A percentile compares a stretch with the other conserved stretches of the same genome.
phyloP scores from a whole-genome alignment of 2,113 vertebrate genomes.

The Pao palembangensis region DNA sequence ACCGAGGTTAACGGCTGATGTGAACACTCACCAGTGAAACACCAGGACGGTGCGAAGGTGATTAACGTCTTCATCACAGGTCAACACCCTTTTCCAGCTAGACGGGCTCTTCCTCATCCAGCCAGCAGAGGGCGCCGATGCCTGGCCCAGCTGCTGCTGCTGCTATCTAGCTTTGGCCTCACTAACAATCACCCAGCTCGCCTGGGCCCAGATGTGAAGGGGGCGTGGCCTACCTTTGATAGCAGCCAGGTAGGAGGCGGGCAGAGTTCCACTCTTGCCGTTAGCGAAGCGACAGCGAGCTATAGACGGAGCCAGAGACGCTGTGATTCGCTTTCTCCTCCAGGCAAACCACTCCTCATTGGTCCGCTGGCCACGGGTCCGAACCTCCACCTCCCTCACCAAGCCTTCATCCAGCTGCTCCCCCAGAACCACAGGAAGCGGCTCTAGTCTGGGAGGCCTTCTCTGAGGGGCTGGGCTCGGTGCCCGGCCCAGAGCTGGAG shows the following conservation, averaged over 20 bases:
- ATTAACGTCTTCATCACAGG: too few relatives aligned
- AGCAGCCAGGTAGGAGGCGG: conserved; percentile 69
- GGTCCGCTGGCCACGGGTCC: conserved; percentile 76
- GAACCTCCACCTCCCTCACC: conserved; percentile 68
- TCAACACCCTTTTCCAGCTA: too few relatives aligned
- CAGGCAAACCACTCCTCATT: conserved; percentile 77
- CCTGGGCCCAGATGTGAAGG: not conserved
- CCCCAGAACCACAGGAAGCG: conserved; percentile 14
- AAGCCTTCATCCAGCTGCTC: conserved; percentile 17
- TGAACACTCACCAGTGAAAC: too few relatives aligned
- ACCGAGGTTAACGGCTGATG: too few relatives aligned
- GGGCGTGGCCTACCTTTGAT: conserved; percentile 57
- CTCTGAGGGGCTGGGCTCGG: not conserved
- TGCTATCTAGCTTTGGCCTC: not conserved
- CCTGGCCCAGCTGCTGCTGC: too few relatives aligned
- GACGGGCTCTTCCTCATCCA: too few relatives aligned
- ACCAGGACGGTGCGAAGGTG: too few relatives aligned
- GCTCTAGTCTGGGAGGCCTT: conserved; percentile 6
- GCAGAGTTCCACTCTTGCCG: conserved; percentile 70
- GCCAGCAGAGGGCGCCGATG: too few relatives aligned
- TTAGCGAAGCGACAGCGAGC: conserved; percentile 73
- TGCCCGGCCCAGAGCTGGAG: not conserved
- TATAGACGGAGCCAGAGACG: conserved; percentile 74
- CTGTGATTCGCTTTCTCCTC: conserved; percentile 80
- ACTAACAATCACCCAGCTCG: not conserved